Conservation (phyloP, 2,113 vertebrate genomes). For the Pleuronectes platessa region DNA sequence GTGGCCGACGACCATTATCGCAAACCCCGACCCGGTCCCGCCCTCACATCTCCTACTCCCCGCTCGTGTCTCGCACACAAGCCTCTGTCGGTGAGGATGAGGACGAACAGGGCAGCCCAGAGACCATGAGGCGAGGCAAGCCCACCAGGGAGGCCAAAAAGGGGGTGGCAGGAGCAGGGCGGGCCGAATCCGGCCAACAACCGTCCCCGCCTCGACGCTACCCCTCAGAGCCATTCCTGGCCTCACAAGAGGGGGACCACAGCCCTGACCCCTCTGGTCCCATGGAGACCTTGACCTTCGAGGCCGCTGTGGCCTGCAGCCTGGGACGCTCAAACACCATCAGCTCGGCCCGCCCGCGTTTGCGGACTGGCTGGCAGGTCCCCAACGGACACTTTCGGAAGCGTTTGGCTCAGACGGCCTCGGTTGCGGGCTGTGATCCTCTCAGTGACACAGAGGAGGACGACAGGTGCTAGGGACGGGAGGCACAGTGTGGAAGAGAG, state of each 20-base stretch:
- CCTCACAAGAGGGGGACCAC: slow-evolving; percentile 92
- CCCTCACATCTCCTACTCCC: slow-evolving; percentile 94
- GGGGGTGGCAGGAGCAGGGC: slow-evolving; percentile 45
- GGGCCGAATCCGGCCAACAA: slow-evolving; percentile 27
- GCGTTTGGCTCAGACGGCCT: slow-evolving; percentile 88
- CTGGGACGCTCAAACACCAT: slow-evolving; percentile 96
- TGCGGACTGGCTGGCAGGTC: slow-evolving; percentile 94
- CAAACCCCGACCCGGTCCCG: slow-evolving; percentile 90
- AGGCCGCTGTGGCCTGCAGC: slow-evolving; percentile 95
- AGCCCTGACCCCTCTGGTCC: slow-evolving; percentile 91
- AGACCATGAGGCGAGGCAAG: slow-evolving; percentile 60
- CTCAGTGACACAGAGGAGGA: slow-evolving; percentile 97
- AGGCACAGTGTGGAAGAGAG: slow-evolving; percentile 7
- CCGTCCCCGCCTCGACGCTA: slow-evolving; percentile 89
- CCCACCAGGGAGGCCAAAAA: slow-evolving; percentile 59
- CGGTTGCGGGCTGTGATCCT: slow-evolving; percentile 88
- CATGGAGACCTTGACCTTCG: slow-evolving; percentile 98
- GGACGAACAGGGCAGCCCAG: slow-evolving; percentile 75
- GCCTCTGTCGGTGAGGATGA: slow-evolving; percentile 77
- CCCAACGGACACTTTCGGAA: slow-evolving; percentile 97
- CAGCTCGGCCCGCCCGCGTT: slow-evolving; percentile 86
- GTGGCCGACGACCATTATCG: slow-evolving; percentile 89
- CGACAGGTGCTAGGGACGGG: slow-evolving; percentile 89
- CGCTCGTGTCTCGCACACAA: slow-evolving; percentile 88
- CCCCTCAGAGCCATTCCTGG: slow-evolving; percentile 95